phyloP scores from a whole-genome alignment of 2,797 vertebrate genomes.

The Psittacula echo region DNA sequence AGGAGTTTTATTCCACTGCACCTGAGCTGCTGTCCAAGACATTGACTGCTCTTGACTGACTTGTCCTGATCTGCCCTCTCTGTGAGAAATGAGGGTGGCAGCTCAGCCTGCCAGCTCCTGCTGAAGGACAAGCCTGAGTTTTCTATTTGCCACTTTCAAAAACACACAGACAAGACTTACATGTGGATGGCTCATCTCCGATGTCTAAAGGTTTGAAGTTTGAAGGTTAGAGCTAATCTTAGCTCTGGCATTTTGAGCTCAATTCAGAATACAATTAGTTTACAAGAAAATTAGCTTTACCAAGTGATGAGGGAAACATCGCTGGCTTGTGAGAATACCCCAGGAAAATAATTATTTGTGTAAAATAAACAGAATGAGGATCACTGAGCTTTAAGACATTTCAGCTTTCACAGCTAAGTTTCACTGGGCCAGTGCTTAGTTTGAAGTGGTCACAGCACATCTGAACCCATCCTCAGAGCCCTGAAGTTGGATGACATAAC shows the following conservation, averaged over 20 bases:
- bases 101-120: conserved; percentile 6
- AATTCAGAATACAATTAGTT: conserved; percentile 47
- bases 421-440: not conserved
- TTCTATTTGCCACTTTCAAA: conserved; percentile 18
- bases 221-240: conserved; percentile 63
- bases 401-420: not conserved
- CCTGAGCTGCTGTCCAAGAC: conserved; percentile 19
- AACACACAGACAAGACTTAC: conserved; percentile 27
- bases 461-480: not conserved
- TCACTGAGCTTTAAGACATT: not conserved
- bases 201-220: conserved; percentile 38
- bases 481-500: not conserved
- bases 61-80: not conserved
- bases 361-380: not conserved
- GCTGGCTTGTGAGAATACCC: not conserved
- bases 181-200: conserved; percentile 24
- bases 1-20: conserved; percentile 1
- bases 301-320: not conserved
- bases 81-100: conserved; percentile 10
- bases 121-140: conserved; percentile 24
- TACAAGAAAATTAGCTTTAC: conserved; percentile 29
- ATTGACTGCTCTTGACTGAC: conserved; percentile 40
- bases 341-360: not conserved
- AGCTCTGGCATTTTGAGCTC: conserved; percentile 30
- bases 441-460: not conserved